Conservation (phyloP, 2,113 vertebrate genomes). For the Gnathonemus echidnorhynchus region DNA sequence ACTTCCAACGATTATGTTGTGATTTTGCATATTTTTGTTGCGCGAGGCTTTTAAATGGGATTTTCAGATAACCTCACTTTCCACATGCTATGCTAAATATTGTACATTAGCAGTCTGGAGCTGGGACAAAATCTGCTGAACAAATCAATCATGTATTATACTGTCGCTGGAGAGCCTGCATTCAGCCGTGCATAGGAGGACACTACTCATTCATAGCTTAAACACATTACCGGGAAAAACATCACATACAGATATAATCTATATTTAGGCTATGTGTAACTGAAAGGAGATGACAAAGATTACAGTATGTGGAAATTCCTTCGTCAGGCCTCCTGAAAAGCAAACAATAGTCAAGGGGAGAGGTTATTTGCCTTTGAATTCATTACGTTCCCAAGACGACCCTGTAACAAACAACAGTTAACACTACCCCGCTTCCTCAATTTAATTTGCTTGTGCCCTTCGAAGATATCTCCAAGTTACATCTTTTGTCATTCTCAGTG, state of each 20-base stretch:
- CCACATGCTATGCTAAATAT: neutral
- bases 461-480: slow-evolving; percentile 57
- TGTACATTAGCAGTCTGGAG: neutral
- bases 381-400: slow-evolving; percentile 20
- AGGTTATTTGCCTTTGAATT: neutral
- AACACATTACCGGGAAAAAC: neutral
- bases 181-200: neutral
- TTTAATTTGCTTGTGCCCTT: slow-evolving; percentile 75
- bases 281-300: neutral
- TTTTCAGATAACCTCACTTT: neutral
- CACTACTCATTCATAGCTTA: neutral
- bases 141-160: neutral
- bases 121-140: neutral
- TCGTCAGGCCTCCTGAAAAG: neutral
- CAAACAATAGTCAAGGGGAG: neutral
- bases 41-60: neutral
- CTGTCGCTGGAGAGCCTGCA: neutral
- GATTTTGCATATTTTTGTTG: neutral
- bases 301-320: neutral
- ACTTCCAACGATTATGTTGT: neutral
- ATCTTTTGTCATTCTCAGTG: slow-evolving; percentile 73
- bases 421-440: slow-evolving; percentile 62
- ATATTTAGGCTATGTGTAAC: neutral
- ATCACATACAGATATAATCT: neutral
- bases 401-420: slow-evolving; percentile 63